A percentile compares a stretch with the other conserved stretches of the same genome.
phyloP scores from a whole-genome alignment of 2,888 invertebrate genomes.

The Ceraclea dissimilis region DNA sequence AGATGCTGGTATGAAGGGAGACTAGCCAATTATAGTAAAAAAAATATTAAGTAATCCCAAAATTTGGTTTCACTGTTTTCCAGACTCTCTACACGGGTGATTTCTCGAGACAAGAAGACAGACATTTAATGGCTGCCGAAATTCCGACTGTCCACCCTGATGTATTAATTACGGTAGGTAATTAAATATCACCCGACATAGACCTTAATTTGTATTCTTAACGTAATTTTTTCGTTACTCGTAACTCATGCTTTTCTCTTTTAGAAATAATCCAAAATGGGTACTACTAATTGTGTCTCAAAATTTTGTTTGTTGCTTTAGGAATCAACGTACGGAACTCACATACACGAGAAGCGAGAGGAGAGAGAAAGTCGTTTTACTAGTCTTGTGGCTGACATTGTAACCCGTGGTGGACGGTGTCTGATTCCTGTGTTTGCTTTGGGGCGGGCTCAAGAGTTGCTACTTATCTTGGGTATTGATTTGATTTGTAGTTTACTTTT shows the following conservation, averaged over 20 bases:
- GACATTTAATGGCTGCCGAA: constrained; percentile 99
- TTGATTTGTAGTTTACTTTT: neutral
- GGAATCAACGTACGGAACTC: constrained; percentile 99
- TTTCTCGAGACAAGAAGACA: constrained; percentile 96
- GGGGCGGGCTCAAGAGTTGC: constrained; percentile 92
- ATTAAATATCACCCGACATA: too few species aligned
- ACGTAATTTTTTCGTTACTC: too few species aligned
- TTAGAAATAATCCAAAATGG: neutral
- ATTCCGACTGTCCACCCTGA: constrained; percentile 95
- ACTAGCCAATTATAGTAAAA: too few species aligned
- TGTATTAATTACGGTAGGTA: constrained; percentile 79
- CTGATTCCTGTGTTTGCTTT: constrained; percentile 98
- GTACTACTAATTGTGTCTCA: neutral
- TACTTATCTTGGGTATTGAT: constrained; percentile 68
- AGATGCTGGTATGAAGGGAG: too few species aligned
- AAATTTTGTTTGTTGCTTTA: too few species aligned
- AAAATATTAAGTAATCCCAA: too few species aligned
- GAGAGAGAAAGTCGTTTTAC: constrained; percentile 94
- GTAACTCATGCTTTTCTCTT: too few species aligned
- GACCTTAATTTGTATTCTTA: neutral
- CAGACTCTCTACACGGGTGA: constrained; percentile 93
- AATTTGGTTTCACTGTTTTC: too few species aligned
- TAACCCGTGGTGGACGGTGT: constrained; percentile 93
- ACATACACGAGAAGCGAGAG: constrained; percentile 97
- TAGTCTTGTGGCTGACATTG: constrained; percentile 87